A percentile compares a stretch with the other conserved stretches of the same genome.
phyloP scores from a whole-genome alignment of 2,888 invertebrate species.

The Epinotia ramella region DNA sequence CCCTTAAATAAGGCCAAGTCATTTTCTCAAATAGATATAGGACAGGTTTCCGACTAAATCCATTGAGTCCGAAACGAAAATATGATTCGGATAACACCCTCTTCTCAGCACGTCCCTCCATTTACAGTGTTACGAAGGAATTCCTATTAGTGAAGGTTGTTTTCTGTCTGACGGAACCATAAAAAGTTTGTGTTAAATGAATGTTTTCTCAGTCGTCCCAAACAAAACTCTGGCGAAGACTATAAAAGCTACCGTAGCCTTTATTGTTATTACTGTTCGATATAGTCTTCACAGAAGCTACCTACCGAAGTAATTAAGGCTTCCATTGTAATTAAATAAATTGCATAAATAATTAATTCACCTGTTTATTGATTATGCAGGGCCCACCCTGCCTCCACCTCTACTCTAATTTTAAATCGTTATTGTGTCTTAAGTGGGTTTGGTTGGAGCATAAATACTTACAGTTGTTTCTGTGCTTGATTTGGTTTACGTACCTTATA shows the following conservation, averaged over 20 bases:
- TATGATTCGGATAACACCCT: conserved; percentile 73
- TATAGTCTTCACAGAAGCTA: conserved; percentile 48
- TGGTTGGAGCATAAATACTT: neutral
- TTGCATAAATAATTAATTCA: conserved; percentile 2
- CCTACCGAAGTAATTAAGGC: conserved; percentile 9
- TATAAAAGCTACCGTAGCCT: conserved; percentile 68
- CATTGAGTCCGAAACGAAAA: conserved; percentile 71
- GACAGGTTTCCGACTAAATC: conserved; percentile 65
- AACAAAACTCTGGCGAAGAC: conserved; percentile 70
- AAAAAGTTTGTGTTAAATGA: conserved; percentile 78
- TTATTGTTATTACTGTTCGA: conserved; percentile 65
- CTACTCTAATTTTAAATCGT: neutral
- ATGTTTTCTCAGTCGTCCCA: conserved; percentile 69
- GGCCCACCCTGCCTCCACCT: neutral
- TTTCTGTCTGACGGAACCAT: conserved; percentile 76
- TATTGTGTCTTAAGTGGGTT: neutral
- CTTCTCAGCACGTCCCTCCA: conserved; percentile 78
- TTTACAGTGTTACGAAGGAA: conserved; percentile 79
- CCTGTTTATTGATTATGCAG: neutral
- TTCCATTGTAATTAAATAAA: conserved; percentile 2
- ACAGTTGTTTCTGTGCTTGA: neutral
- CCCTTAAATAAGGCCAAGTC: conserved; percentile 20
- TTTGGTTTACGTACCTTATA: no score
- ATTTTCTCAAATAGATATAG: conserved; percentile 42
- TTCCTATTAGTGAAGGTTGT: conserved; percentile 80